Conservation (phyloP, 2,797 vertebrate genomes). For the Amblyopsis hoosieri region DNA sequence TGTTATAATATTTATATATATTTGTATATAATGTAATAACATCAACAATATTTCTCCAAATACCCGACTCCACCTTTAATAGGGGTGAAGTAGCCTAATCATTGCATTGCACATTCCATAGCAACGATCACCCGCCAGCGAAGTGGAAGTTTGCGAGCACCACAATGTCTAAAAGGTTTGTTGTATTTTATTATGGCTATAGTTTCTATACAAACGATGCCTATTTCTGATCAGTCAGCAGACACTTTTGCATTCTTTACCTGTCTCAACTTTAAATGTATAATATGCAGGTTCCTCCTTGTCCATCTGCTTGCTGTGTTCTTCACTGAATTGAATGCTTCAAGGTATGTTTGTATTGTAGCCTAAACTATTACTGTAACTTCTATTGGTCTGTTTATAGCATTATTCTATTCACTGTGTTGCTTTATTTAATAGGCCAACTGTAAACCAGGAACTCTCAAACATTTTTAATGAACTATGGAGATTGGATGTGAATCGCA, state of each 20-base stretch:
- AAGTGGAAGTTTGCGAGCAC: neutral
- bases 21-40: too few relatives aligned
- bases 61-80: too few relatives aligned
- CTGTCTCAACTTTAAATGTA: neutral
- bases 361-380: neutral
- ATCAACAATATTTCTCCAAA: too few relatives aligned
- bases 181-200: neutral
- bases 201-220: neutral
- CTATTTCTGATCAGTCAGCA: neutral
- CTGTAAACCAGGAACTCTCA: conserved; percentile 81
- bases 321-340: conserved; percentile 49
- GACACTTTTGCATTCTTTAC: too few relatives aligned
- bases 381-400: neutral
- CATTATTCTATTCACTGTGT: too few relatives aligned
- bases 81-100: neutral
- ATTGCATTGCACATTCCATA: neutral
- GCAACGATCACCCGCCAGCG: neutral
- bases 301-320: conserved; percentile 53
- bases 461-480: conserved; percentile 82
- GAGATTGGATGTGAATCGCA: conserved; percentile 79
- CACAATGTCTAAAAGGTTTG: conserved; percentile 54
- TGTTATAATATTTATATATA: too few relatives aligned
- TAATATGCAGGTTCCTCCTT: conserved; percentile 48
- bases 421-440: conserved; percentile 56
- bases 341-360: conserved; percentile 50